Evolutionary conservation across 2,797 vertebrate species (phyloP).

Genomic region (Sebastes cheni): DNA sequence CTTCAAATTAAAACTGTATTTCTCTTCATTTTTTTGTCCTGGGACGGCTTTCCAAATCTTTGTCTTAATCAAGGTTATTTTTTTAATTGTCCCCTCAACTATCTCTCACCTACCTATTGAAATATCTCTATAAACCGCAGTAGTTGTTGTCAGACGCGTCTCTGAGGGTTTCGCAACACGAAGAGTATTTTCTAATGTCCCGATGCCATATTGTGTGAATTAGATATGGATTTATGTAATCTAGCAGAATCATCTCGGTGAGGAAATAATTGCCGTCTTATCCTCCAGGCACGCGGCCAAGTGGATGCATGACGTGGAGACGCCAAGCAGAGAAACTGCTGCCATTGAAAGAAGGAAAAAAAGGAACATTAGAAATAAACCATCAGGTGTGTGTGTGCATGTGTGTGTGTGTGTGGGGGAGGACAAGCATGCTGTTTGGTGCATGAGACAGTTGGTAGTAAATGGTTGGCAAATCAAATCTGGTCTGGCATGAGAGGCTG

Average conservation of each 20-base stretch:
- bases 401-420: slow-evolving; percentile 25
- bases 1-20: slow-evolving; percentile 41
- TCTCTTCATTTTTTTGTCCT: slow-evolving; percentile 19
- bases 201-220: slow-evolving; percentile 50
- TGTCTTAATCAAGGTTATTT: slow-evolving; percentile 40
- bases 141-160: slow-evolving; percentile 10
- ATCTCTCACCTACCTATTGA: not conserved
- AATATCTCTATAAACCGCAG: not conserved
- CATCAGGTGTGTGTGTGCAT: slow-evolving; percentile 45
- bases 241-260: slow-evolving; percentile 64
- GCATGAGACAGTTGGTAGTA: slow-evolving; percentile 57
- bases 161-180: slow-evolving; percentile 18
- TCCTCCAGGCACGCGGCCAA: slow-evolving; percentile 65
- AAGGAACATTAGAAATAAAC: not conserved
- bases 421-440: slow-evolving; percentile 33
- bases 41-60: not conserved
- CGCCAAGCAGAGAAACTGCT: slow-evolving; percentile 54
- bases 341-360: slow-evolving; percentile 29
- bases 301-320: slow-evolving; percentile 62
- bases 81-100: not conserved
- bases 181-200: slow-evolving; percentile 20
- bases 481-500: slow-evolving; percentile 59
- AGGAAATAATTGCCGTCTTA: slow-evolving; percentile 66
- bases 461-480: slow-evolving; percentile 68
- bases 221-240: slow-evolving; percentile 70